Evolutionary conservation across 2,113 vertebrate genomes (phyloP), one percentile per base, ranked within the genome.

Genomic region (Chitala chitala): DNA sequence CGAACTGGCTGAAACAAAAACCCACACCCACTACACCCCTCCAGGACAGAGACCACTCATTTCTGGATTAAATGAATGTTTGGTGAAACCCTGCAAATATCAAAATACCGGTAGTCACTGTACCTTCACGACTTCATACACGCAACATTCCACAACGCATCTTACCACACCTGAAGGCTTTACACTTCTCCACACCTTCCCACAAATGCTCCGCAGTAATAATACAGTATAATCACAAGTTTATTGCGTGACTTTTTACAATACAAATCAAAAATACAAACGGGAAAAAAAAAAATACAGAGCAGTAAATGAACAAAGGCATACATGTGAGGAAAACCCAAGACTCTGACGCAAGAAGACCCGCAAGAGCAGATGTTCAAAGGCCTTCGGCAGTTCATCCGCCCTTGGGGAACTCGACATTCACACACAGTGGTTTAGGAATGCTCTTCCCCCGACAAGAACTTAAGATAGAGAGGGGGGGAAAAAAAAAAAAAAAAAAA

Each of bases 201-300:
- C 17, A 20, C 17, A 24, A 69, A 69, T 50, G 46, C 5, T 50
- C 7, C 8, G 31, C 56, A 4, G 9, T 5, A 24, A 38, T 13
- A 69, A 59, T n/a, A n/a, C 83, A 76, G 59, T 15, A 78, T 83
- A 91, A 92, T 93, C 93, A 95, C 93, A 95, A 90, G 88, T 97
- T 96, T 97, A 98, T 98, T 96, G 93, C 92, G 93, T 93, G 92
- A 94, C 91, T 94, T 94, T 95, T 85, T 94, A 95, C 92, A 96
- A 90, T 95, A 94, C 94, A 94, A 96, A 95, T 86, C 89, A 91
- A 92, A 58, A 55, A 72, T 56, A 59, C 59, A 74, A 74, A 87
- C 90, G 92, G 91, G 91, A 91, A 92, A 91, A 93, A 93, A 91
- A 10, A 72, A 22, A 92, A 91, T 92, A 91, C 90, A 90, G 90